A percentile compares a stretch with the other conserved stretches of the same genome.
These are phyloP conservation scores for Byasa hedistus DNA, from an alignment of 2,888 invertebrate genomes.

Conservation along the genomic window DNA sequence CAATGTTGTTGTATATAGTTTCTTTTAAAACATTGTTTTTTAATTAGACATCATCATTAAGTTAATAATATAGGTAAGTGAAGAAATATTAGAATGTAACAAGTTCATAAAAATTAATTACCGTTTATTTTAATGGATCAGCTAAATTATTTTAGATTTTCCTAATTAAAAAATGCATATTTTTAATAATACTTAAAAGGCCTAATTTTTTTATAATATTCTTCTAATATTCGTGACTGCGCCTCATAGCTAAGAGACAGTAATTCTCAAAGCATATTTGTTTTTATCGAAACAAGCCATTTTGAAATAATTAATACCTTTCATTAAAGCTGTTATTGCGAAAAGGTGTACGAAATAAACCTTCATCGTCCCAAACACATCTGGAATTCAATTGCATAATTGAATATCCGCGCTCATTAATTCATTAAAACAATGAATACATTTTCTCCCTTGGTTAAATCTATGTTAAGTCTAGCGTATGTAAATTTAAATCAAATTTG, in stretches of 20 bases:
- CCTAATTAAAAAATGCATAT: neutral
- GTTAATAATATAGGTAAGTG: too few relatives aligned
- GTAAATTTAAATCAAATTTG: constrained; percentile 17
- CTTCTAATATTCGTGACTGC: neutral
- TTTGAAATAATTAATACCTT: neutral
- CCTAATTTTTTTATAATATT: neutral
- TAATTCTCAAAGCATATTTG: neutral
- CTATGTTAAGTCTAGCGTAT: constrained; percentile 3
- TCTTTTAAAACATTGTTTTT: too few relatives aligned
- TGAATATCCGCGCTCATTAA: constrained; percentile 1
- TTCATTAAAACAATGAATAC: constrained; percentile 14
- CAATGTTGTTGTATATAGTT: too few relatives aligned
- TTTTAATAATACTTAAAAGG: neutral
- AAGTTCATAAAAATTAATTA: too few relatives aligned
- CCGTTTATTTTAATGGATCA: too few relatives aligned
- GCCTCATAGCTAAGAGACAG: neutral
- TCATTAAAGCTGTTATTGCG: neutral
- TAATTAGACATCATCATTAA: too few relatives aligned
- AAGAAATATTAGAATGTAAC: too few relatives aligned
- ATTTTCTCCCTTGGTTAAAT: constrained; percentile 8
- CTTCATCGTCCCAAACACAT: neutral
- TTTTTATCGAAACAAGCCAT: constrained; percentile 1
- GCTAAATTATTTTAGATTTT: too few relatives aligned
- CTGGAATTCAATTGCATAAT: neutral
- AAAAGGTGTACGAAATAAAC: neutral